Evolutionary conservation across 2,797 vertebrate genomes (phyloP).

Genomic region (Carduelis carduelis): DNA sequence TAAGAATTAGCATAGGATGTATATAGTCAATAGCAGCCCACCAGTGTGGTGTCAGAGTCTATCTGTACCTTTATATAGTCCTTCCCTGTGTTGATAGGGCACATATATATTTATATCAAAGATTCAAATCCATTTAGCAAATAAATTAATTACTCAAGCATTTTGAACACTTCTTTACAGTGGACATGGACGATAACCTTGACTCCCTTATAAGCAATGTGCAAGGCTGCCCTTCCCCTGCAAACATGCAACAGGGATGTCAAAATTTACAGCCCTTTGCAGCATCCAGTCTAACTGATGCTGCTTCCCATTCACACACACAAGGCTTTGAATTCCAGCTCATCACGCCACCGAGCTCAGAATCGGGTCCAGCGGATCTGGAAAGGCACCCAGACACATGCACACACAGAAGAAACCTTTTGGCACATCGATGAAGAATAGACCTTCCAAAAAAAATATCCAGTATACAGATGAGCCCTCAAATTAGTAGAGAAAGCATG

Average conservation of each 20-base stretch:
- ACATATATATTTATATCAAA: neutral
- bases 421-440: conserved; percentile 81
- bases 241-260: conserved; percentile 76
- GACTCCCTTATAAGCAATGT: fast-evolving
- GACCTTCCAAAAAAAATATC: conserved; percentile 74
- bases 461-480: conserved; percentile 87
- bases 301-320: neutral
- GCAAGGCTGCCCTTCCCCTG: neutral
- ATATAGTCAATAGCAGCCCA: conserved; percentile 34
- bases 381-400: neutral
- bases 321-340: neutral
- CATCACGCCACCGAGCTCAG: neutral
- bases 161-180: neutral
- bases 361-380: conserved; percentile 65
- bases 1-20: conserved; percentile 32
- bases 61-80: neutral
- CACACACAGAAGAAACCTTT: conserved; percentile 58
- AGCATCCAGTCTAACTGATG: neutral
- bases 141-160: neutral
- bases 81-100: neutral
- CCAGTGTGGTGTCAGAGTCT: neutral
- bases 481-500: conserved; percentile 82
- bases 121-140: neutral
- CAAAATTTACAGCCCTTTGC: conserved; percentile 73
- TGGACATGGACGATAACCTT: neutral